Base-by-base conservation (phyloP, 2,888 invertebrate species). In the Rotaria macrura region DNA sequence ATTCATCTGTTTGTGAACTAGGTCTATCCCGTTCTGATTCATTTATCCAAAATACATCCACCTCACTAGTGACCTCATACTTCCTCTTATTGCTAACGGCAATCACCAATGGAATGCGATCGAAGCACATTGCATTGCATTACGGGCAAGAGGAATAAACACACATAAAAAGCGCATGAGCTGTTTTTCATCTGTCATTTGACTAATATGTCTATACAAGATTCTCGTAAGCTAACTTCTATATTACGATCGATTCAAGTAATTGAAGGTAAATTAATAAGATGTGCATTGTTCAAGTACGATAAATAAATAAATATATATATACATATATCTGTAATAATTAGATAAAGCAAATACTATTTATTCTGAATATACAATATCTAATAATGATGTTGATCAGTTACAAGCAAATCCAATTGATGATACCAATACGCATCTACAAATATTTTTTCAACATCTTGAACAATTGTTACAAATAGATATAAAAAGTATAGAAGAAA, bases 401-500 rank as follows among this genome's bases (percentile, higher is more conserved):
- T 40, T 79, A 0, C 43, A 79, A 43, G 10, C 43, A 12, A 43
- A 2, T 43, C 14, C 17, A 3, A 43, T 79, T 20, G 79, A 79
- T 43, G 79, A 79, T 43, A n/a, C 43, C 10, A 79, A 79, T 79
- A 40, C 20, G 7, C 25, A 79, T 79, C n/a, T 79, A n/a, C 79
- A 79, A 79, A 79, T 79, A 9, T 79, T 79, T 43, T 79, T 79
- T 79, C 43, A 40, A 79, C 40, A 43, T 40, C 79, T 79, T 43
- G 79, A 79, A 79, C 43, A 43, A n/a, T 43, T 79, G 43, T 79
- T 79, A 79, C 43, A 43, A 79, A 23, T 79, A 43, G 79, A 79
- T n/a, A n/a, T 79, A 79, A 40, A 43, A 79, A 43, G 79, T 79
- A 79, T 20, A 14, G 25, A 65, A 65, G 1, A 17, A 65, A 17